Evolutionary conservation across 53 echinoderm and acorn worm genomes (phyloP).

Genomic region (Paracentrotus lividus): DNA sequence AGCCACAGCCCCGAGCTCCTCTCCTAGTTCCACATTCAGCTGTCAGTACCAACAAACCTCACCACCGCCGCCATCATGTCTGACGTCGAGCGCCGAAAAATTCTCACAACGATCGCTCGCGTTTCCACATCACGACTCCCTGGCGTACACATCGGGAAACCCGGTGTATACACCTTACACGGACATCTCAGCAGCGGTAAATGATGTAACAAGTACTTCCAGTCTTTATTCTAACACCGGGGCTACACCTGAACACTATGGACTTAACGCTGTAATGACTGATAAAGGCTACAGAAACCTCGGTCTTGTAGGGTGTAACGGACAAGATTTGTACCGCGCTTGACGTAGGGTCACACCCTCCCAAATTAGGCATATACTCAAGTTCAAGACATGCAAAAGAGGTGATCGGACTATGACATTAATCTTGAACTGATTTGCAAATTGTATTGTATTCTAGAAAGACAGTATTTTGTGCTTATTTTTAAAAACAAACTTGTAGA

Average conservation of each 20-base stretch:
- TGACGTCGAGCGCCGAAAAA: constrained; percentile 58
- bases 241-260: constrained; percentile 53
- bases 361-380: background rate
- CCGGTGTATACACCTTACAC: constrained; percentile 52
- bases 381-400: too few relatives aligned
- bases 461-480: background rate
- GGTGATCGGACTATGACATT: too few relatives aligned
- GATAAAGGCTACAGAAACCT: constrained; percentile 59
- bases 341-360: background rate
- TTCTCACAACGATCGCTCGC: constrained; percentile 52
- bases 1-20: background rate
- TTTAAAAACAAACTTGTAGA: background rate
- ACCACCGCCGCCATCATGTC: constrained; percentile 32
- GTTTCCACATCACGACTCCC: constrained; percentile 45
- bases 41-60: constrained; percentile 68
- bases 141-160: constrained; percentile 30
- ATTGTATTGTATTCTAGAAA: background rate
- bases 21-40: constrained; percentile 46
- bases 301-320: constrained; percentile 27
- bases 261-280: constrained; percentile 17
- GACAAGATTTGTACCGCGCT: constrained; percentile 34
- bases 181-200: constrained; percentile 29
- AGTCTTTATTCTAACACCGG: constrained; percentile 51
- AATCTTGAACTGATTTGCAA: background rate
- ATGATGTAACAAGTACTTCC: constrained; percentile 52